phyloP scores from a whole-genome alignment of 2,113 vertebrate genomes.

The Apistogramma diplotaenia region DNA sequence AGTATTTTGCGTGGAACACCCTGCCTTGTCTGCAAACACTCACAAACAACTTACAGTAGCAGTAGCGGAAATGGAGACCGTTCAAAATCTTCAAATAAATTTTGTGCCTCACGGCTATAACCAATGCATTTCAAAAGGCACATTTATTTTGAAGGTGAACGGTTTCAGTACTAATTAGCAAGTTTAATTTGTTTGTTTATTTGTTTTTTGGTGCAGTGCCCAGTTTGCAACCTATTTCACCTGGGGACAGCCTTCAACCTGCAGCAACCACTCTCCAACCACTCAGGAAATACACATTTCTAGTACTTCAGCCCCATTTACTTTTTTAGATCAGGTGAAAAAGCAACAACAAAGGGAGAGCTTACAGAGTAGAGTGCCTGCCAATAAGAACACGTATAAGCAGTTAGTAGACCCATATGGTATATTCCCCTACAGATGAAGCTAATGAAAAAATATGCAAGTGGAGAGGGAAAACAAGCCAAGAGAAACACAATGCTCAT shows the following conservation, averaged over 20 bases:
- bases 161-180: too few relatives aligned
- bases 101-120: too few relatives aligned
- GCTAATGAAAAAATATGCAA: not conserved
- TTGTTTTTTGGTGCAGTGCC: too few relatives aligned
- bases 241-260: not conserved
- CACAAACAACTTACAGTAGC: too few relatives aligned
- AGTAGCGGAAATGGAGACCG: too few relatives aligned
- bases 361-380: not conserved
- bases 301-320: not conserved
- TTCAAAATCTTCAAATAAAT: too few relatives aligned
- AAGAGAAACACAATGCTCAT: slow-evolving; percentile 12
- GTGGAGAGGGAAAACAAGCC: not conserved
- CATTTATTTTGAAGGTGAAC: too few relatives aligned
- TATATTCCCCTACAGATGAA: not conserved
- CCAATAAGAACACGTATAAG: not conserved
- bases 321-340: not conserved
- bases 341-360: not conserved
- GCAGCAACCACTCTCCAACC: not conserved
- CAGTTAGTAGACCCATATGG: not conserved
- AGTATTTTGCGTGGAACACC: too few relatives aligned
- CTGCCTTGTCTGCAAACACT: too few relatives aligned
- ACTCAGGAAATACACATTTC: not conserved
- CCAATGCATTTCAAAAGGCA: too few relatives aligned
- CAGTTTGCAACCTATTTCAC: too few relatives aligned
- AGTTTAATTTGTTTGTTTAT: too few relatives aligned